These are phyloP conservation scores for Protobothrops flavoviridis DNA, from an alignment of 2,113 vertebrate species.

Conservation along the genomic window DNA sequence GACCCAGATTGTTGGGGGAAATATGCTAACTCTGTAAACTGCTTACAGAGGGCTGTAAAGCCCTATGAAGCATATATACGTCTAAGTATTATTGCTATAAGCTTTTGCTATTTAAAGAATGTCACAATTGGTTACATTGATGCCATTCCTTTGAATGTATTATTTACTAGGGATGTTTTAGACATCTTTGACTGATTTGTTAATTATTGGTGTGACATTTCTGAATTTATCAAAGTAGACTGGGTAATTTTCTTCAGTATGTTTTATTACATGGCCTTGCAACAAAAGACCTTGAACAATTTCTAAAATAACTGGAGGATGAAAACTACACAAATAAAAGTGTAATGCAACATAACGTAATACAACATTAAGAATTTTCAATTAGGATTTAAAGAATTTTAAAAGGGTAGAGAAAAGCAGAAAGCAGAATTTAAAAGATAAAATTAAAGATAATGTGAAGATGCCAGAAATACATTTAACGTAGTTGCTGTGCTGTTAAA, in stretches of 20 bases:
- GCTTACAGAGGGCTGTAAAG: no score
- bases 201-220: background rate
- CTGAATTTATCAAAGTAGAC: background rate
- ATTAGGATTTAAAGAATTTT: background rate
- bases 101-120: background rate
- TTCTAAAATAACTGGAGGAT: background rate
- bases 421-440: background rate
- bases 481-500: background rate
- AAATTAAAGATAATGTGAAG: background rate
- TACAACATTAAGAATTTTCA: background rate
- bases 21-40: no score
- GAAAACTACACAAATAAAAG: background rate
- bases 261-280: background rate
- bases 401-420: background rate
- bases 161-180: background rate
- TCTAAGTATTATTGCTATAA: no score
- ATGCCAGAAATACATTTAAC: background rate
- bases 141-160: background rate
- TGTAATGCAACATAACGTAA: background rate
- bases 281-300: background rate
- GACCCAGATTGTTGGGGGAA: no score
- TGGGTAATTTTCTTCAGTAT: background rate
- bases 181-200: background rate
- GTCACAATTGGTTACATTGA: background rate
- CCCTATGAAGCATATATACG: no score